Percentiles rank a stretch among this genome's conserved stretches.
phyloP scores from a whole-genome alignment of 2,888 invertebrate species.

The Microctonus hyperodae region DNA sequence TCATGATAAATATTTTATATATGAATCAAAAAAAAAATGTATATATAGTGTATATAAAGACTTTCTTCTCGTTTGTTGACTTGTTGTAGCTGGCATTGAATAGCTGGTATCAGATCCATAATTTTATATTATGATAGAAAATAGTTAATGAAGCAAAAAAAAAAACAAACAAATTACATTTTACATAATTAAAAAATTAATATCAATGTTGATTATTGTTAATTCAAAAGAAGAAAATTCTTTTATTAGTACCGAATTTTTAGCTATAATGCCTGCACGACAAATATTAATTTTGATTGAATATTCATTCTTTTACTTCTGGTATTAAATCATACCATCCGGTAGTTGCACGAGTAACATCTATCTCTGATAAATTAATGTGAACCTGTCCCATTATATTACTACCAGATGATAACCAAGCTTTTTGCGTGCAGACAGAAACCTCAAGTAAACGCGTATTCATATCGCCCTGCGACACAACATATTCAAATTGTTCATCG shows the following conservation, averaged over 20 bases:
- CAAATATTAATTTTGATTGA: not conserved
- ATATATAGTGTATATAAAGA: no score
- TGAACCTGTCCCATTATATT: constrained; percentile 84
- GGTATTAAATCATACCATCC: constrained; percentile 78
- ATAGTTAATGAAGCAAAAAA: not conserved
- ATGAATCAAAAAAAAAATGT: not conserved
- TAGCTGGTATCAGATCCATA: no score
- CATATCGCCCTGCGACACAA: constrained; percentile 82
- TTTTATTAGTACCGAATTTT: not conserved
- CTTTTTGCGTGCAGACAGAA: constrained; percentile 88
- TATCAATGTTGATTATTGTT: not conserved
- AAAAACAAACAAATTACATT: not conserved
- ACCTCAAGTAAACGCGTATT: constrained; percentile 81
- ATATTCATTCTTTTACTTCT: constrained; percentile 58
- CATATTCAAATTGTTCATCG: constrained; percentile 91
- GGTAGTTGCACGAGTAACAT: constrained; percentile 73
- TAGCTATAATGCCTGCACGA: not conserved
- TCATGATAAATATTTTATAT: not conserved
- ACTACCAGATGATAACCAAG: constrained; percentile 80
- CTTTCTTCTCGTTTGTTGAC: not conserved
- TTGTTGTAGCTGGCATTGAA: not conserved
- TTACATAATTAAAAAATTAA: no score
- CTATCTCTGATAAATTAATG: constrained; percentile 72
- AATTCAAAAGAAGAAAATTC: not conserved
- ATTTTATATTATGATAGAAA: not conserved